A percentile compares a stretch with the other conserved stretches of the same genome.
Conservation (phyloP, 2,113 vertebrate genomes). For the Castor canadensis region DNA sequence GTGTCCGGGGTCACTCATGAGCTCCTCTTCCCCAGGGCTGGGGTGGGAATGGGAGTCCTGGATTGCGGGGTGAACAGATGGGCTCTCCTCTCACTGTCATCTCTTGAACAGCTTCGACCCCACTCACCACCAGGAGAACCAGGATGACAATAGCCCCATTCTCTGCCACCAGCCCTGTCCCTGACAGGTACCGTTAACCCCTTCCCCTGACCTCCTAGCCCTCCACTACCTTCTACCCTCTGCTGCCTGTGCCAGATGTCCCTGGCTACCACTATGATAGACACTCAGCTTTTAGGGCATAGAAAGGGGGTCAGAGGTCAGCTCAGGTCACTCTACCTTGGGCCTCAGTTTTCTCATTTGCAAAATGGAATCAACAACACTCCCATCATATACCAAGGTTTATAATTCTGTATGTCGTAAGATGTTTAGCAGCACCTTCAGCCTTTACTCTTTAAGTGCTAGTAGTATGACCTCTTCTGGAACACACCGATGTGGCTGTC, state of each 20-base stretch:
- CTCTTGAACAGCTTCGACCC: background rate
- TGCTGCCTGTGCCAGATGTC: fast-evolving
- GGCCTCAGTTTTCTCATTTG: background rate
- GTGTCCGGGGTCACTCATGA: background rate
- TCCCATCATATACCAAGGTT: too few relatives aligned
- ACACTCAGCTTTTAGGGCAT: background rate
- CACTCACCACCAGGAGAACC: background rate
- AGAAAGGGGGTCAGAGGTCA: background rate
- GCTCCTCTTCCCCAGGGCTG: background rate
- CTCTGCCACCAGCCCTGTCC: background rate
- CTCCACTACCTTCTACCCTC: background rate
- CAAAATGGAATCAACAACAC: background rate
- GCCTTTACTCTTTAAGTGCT: background rate
- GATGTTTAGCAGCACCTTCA: background rate
- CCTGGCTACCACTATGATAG: fast-evolving
- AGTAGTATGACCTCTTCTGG: background rate
- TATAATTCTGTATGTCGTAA: background rate
- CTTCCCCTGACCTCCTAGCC: background rate
- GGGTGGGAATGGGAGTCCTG: background rate
- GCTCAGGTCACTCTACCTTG: background rate
- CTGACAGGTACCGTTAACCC: background rate
- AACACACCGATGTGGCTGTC: background rate
- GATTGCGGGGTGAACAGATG: background rate
- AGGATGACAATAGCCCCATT: background rate
- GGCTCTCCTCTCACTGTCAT: background rate